Percentiles rank a stretch among this genome's conserved stretches.
These are phyloP conservation scores for Xylota segnis DNA, from an alignment of 2,888 invertebrate genomes.

Conservation along the genomic window DNA sequence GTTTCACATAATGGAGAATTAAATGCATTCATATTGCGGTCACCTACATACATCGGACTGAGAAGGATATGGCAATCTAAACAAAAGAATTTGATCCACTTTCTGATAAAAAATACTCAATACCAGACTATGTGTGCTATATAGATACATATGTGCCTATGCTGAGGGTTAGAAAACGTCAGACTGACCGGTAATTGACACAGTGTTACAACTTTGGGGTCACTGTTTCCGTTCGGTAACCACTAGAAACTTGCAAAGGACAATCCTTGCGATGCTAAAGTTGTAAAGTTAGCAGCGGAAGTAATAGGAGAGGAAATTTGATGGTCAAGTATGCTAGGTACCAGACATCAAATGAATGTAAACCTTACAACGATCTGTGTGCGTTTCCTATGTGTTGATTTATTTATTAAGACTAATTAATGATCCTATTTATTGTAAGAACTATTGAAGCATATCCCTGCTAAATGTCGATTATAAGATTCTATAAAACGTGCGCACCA, in stretches of 20 bases:
- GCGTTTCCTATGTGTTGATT: too few relatives aligned
- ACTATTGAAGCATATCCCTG: too few relatives aligned
- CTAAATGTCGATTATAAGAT: too few relatives aligned
- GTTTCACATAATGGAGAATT: conserved; percentile 4
- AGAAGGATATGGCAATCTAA: neutral
- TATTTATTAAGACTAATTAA: too few relatives aligned
- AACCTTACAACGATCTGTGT: too few relatives aligned
- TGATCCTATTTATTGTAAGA: too few relatives aligned
- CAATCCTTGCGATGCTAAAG: too few relatives aligned
- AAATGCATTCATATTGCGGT: conserved; percentile 40
- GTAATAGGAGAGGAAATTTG: too few relatives aligned
- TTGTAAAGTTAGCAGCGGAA: too few relatives aligned
- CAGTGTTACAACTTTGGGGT: neutral
- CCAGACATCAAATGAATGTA: too few relatives aligned
- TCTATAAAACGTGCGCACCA: too few relatives aligned
- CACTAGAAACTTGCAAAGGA: neutral
- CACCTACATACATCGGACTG: conserved; percentile 29
- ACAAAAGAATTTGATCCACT: neutral
- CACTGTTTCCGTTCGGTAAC: neutral
- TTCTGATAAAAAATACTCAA: neutral
- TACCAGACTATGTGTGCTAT: neutral
- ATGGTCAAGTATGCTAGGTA: too few relatives aligned
- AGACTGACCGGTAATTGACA: neutral
- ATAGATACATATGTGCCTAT: neutral
- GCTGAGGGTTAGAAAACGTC: neutral